These are phyloP conservation scores for Paradoxurus hermaphroditus DNA, from an alignment of 2,113 vertebrate species.

Conservation along the genomic window DNA sequence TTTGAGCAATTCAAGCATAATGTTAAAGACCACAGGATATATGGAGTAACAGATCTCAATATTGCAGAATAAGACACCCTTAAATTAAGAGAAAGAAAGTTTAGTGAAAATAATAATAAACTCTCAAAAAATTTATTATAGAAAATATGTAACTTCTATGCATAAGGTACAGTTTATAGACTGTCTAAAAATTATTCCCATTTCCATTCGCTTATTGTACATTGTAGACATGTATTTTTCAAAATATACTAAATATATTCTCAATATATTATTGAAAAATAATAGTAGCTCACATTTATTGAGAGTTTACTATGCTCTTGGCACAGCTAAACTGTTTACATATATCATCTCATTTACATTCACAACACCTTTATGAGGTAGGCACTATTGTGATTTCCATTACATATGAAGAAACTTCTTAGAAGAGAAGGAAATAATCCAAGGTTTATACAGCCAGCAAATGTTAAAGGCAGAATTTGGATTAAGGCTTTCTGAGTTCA, in stretches of 20 bases:
- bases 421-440: not conserved
- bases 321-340: not conserved
- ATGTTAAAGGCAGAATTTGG: not conserved
- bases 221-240: not conserved
- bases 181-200: not conserved
- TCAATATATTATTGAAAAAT: not conserved
- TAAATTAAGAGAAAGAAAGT: not conserved
- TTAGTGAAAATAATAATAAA: not conserved
- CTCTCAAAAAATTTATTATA: not conserved
- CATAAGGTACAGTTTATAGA: not conserved
- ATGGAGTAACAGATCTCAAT: not conserved
- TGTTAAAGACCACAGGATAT: not conserved
- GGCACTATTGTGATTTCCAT: not conserved
- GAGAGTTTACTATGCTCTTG: not conserved
- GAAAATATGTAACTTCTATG: not conserved
- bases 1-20: conserved; percentile 10
- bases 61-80: not conserved
- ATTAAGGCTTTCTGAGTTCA: not conserved
- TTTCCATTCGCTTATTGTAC: not conserved
- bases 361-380: not conserved
- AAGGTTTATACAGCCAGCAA: not conserved
- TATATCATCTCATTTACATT: not conserved
- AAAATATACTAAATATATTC: not conserved
- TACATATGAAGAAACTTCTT: not conserved
- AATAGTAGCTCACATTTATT: not conserved